Base-by-base conservation (phyloP, 1,140 invertebrate species). In the Drosophila melanica region DNA sequence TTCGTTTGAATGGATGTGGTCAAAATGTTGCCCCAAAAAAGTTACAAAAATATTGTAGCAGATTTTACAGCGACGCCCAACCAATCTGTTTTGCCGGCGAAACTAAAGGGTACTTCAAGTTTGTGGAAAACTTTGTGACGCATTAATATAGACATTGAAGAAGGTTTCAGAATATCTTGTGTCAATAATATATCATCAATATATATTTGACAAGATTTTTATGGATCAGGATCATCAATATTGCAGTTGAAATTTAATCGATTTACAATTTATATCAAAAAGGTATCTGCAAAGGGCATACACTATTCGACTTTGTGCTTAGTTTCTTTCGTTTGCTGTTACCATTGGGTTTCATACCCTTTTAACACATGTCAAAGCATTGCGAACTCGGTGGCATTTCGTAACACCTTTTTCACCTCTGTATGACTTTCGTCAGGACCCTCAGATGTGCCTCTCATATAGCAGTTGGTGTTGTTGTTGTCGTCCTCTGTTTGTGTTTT, bases 361-460 rank as follows among this genome's bases (percentile, higher is more conserved):
- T 87, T 87, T 86, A 82, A 75, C 82, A 87, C 82, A 86, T 86
- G 82, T 86, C 82, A 86, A 87, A 86, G 82, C 82, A 79, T 82
- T 76, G 72, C 87, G 82, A 86, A 82, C 82, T 82, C 71, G 71
- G 74, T 86, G 82, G 68, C 82, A 87, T 87, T 86, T 82, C 58
- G 79, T 68, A 87, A 87, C 82, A 86, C 75, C 77, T 73, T 72
- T 70, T 79, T 67, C 82, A 86, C 82, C 86, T 87, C 79, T 81
- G 68, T 79, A 79, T 75, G 75, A 78, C 75, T 75, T 78, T 63
- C 14, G 45, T 33, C 58, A 62, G 14, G 4, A n/a, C 70, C 70
- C 69, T 78, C 64, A 18, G 58, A 48, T 66, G 18, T 41, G 4
- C 23, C 41, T 35, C 27, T 47, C 10, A 16, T 42, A n/a, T 27